phyloP scores from a whole-genome alignment of 2,797 vertebrate species.

The Anisognathus igniventris region DNA sequence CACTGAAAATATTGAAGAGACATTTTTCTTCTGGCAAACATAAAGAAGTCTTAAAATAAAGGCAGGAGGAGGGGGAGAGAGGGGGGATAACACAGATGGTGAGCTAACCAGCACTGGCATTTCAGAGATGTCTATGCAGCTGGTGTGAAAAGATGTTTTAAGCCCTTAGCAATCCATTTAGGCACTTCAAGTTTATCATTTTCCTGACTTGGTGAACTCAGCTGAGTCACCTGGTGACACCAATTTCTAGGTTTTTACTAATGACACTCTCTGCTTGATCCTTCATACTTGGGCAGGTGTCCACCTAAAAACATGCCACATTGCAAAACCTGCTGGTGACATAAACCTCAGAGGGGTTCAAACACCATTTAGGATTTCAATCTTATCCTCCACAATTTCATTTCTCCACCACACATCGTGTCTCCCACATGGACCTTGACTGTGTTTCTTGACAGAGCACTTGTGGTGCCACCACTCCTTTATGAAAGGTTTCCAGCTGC shows the following conservation, averaged over 20 bases:
- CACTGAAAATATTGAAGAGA: not conserved
- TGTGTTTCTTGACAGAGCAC: not conserved
- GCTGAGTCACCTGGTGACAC: not conserved
- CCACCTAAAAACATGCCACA: not conserved
- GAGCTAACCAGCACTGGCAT: constrained; percentile 12
- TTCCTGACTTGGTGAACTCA: not conserved
- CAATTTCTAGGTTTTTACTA: not conserved
- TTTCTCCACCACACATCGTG: fast-evolving
- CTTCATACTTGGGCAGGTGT: not conserved
- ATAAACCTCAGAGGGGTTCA: not conserved
- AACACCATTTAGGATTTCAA: not conserved
- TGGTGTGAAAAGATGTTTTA: constrained; percentile 26
- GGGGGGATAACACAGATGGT: constrained; percentile 41
- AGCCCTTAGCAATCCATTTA: not conserved
- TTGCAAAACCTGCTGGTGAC: not conserved
- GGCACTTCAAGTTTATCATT: not conserved
- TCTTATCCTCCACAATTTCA: fast-evolving
- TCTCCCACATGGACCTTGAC: not conserved
- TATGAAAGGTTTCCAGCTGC: not conserved
- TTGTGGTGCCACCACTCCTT: fast-evolving
- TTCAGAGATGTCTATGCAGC: constrained; percentile 37
- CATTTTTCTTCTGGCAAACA: constrained; percentile 43
- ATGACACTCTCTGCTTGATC: not conserved
- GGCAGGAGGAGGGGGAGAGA: not conserved
- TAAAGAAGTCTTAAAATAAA: constrained; percentile 60